Percentiles rank a stretch among this genome's conserved stretches.
phyloP scores from a whole-genome alignment of 2,888 invertebrate genomes.

The Chromoteleia sp. region DNA sequence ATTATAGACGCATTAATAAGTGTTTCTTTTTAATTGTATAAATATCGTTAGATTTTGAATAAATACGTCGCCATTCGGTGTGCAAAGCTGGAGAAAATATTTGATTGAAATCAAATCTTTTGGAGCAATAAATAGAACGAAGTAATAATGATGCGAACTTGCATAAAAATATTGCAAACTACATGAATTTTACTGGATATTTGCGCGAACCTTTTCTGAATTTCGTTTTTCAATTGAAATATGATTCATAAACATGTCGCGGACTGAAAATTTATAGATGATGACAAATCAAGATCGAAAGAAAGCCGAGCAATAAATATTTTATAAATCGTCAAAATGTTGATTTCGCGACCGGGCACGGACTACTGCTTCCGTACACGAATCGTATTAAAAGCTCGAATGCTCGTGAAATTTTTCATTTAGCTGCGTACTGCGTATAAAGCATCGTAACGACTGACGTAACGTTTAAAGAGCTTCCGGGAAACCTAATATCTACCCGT shows the following conservation, averaged over 20 bases:
- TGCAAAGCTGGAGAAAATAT: too few species aligned
- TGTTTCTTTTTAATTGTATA: too few species aligned
- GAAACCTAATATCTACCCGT: constrained; percentile 68
- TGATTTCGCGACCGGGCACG: constrained; percentile 16
- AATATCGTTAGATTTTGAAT: too few species aligned
- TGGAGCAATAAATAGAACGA: too few species aligned
- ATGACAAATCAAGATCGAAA: constrained; percentile 14
- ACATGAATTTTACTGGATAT: too few species aligned
- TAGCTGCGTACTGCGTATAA: constrained; percentile 58
- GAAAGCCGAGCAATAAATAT: constrained; percentile 40
- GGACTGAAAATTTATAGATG: constrained; percentile 19
- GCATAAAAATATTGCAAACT: too few species aligned
- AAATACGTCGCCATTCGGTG: too few species aligned
- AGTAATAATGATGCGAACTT: too few species aligned
- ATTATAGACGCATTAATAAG: too few species aligned
- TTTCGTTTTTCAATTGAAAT: neutral
- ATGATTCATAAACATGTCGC: neutral
- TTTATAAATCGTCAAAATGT: constrained; percentile 41
- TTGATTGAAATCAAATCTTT: too few species aligned
- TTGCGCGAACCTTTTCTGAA: too few species aligned
- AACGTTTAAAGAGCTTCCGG: constrained; percentile 63
- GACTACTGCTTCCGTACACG: constrained; percentile 40
- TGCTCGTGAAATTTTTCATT: constrained; percentile 63
- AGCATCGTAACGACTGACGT: constrained; percentile 63
- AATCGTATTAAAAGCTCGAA: constrained; percentile 49